A percentile compares a stretch with the other conserved stretches of the same genome.
These are phyloP conservation scores for Colostygia pectinataria DNA, from an alignment of 2,888 invertebrate genomes.

Conservation along the genomic window DNA sequence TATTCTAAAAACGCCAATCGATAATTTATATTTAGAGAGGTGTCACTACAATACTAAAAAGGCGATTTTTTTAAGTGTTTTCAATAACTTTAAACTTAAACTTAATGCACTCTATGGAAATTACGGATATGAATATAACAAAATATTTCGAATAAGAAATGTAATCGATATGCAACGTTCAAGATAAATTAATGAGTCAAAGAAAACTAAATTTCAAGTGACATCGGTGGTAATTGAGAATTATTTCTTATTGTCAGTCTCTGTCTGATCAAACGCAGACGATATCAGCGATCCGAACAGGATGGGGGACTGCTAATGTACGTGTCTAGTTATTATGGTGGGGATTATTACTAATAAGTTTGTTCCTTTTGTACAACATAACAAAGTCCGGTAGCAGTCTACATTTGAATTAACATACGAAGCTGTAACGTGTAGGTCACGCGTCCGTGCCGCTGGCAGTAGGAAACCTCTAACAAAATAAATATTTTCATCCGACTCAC, in stretches of 20 bases:
- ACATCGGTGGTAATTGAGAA: slow-evolving; percentile 76
- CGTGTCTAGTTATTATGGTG: slow-evolving; percentile 50
- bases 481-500: slow-evolving; percentile 82
- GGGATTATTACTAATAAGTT: slow-evolving; percentile 61
- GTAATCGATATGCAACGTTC: slow-evolving; percentile 82
- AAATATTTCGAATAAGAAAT: slow-evolving; percentile 79
- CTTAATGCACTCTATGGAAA: slow-evolving; percentile 69
- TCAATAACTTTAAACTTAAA: slow-evolving; percentile 72
- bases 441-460: slow-evolving; percentile 68
- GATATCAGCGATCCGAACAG: slow-evolving; percentile 49
- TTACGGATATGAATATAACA: slow-evolving; percentile 75
- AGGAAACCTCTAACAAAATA: slow-evolving; percentile 80
- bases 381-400: slow-evolving; percentile 49
- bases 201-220: slow-evolving; percentile 65
- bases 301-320: slow-evolving; percentile 40
- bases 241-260: slow-evolving; percentile 65
- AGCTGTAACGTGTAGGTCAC: slow-evolving; percentile 68
- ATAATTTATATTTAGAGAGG: slow-evolving; percentile 65
- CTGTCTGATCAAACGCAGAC: slow-evolving; percentile 48
- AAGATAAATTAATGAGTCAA: slow-evolving; percentile 64
- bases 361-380: slow-evolving; percentile 62
- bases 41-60: slow-evolving; percentile 69
- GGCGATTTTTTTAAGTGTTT: slow-evolving; percentile 59
- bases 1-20: slow-evolving; percentile 71
- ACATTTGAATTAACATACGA: slow-evolving; percentile 64